Evolutionary conservation across 2,113 vertebrate genomes (phyloP), one percentile per base, ranked within the genome.

Genomic region (Apeltes quadracus): DNA sequence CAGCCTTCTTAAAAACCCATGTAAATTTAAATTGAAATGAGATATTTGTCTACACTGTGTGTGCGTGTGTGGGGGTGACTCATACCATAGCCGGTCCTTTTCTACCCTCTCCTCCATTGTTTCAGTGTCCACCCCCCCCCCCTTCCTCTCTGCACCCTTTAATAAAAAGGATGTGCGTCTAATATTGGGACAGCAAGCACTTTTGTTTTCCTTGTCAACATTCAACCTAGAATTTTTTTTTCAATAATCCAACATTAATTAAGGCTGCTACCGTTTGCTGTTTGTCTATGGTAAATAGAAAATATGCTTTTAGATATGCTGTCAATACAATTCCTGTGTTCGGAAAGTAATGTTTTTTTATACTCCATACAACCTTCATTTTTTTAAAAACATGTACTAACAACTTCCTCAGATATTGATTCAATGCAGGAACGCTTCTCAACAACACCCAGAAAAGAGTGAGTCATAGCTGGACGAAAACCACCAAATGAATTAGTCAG

Each of bases 61-160:
- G 54, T 75, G 76, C 10, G n/a, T 55, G 34, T 54, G 23, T 50
- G 92, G 89, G 87, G 5, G 71, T 89, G 87, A 88, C 59, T 90
- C 87, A 88, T 75, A 27, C 44, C 57, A 4, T 67, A 23, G 54
- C 62, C 13, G 50, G 76, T 77, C 50, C 66, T 20, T 5, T n/a
- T 55, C 61, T 72, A 39, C 67, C 44, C 68, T 79, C 61, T 79
- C 78, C 67, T 71, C 72, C 78, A 92, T 93, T 94, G 93, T 94
- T 92, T 87, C 75, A 81, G 61, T 44, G 29, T 75, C 23, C 25
- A 34, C 43, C 32, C 55, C 3, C 71, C 43, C 66, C 58, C 44
- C 46, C 3, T 91, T 84, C 89, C 88, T 88, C 71, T 89, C 75
- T 71, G 38, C 84, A 85, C 73, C 61, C 62, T 83, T 87, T 74